Evolutionary conservation across 2,113 vertebrate species (phyloP).

Genomic region (Malurus cyaneus): DNA sequence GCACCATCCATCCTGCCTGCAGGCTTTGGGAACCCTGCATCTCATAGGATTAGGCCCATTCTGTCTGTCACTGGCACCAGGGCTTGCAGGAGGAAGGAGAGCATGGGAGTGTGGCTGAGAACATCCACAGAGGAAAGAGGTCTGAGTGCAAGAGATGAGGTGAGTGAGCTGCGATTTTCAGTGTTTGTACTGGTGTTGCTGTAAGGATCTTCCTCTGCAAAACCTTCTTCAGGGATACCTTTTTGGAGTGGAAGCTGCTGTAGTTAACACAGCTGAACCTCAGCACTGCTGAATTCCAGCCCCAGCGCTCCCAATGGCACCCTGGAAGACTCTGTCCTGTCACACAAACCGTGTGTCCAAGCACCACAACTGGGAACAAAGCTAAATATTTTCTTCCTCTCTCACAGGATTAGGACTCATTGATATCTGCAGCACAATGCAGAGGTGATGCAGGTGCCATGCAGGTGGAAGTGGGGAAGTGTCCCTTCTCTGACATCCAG

Average conservation of each 20-base stretch:
- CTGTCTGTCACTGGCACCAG: background rate
- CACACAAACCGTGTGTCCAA: background rate
- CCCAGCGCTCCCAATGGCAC: rapidly evolving
- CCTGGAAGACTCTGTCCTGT: background rate
- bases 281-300: background rate
- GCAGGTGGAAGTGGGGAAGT: background rate
- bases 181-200: background rate
- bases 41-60: background rate
- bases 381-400: background rate
- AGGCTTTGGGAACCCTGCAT: background rate
- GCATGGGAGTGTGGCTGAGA: background rate
- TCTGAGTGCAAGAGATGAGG: background rate
- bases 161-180: background rate
- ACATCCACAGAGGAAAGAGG: background rate
- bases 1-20: background rate
- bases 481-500: background rate
- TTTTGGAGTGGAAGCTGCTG: background rate
- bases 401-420: background rate
- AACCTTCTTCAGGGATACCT: background rate
- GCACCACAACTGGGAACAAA: background rate
- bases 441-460: background rate
- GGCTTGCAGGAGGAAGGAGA: background rate
- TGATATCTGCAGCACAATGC: background rate
- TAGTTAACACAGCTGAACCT: background rate
- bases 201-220: background rate